Evolutionary conservation across 2,888 invertebrate genomes (phyloP), one percentile per base, ranked within the genome.

Genomic region (Eupithecia insigniata): DNA sequence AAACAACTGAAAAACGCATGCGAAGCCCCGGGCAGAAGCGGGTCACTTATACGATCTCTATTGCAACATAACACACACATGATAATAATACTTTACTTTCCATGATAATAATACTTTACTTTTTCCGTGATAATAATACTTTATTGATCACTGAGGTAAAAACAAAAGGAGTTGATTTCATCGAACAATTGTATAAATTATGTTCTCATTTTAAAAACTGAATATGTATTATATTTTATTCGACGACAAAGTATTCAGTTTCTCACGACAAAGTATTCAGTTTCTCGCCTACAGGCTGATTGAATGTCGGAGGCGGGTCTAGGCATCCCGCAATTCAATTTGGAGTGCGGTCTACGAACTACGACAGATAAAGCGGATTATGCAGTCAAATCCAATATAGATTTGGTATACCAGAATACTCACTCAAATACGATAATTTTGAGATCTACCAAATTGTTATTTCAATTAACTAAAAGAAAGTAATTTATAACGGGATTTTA

Each of bases 241-340:
- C n/a, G n/a, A n/a, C n/a, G n/a, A n/a, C n/a, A n/a, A n/a, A n/a
- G n/a, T 60, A 28, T 30, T 16, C 28, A 32, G 61, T n/a, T n/a
- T n/a, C n/a, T n/a, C n/a, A 16, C 8, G 61, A 30, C 51, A 55
- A 55, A 55, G 14, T 51, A 51, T 22, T 22, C 46, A 51, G 22
- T 55, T 55, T 51, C 28, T 61, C 30, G 30, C 60, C n/a, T 60
- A 30, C 60, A 18, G 28, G n/a, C 58, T 22, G 51, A 64, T 64
- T 60, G 55, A 67, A 62, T 34, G 36, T 36, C 51, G 36, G 65
- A 51, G 28, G 60, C 22, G 32, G 65, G 30, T 30, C 32, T 62
- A 62, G 22, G 2, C 34, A 14, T 34, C 26, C 66, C 73, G 68
- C 70, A 68, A 68, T 73, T 73, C 66, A 71, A 73, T 71, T 73